These are phyloP conservation scores for Nasonia vitripennis DNA, from an alignment of 1,140 invertebrate genomes.

Conservation along the genomic window DNA sequence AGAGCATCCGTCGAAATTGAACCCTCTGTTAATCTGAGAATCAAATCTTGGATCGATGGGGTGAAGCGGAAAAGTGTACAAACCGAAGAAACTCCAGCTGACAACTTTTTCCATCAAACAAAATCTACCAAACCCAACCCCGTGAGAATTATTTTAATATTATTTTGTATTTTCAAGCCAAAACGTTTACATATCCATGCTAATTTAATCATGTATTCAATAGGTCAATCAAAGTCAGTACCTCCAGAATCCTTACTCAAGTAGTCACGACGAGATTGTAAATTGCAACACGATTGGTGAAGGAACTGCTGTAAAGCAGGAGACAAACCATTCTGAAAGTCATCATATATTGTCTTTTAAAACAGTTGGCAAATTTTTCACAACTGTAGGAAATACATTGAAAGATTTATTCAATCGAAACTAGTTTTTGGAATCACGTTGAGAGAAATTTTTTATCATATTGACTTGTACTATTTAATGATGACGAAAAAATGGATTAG, in stretches of 20 bases:
- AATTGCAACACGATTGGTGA: neutral
- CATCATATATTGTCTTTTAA: slow-evolving; percentile 45
- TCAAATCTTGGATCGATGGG: slow-evolving; percentile 35
- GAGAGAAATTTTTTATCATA: too few species aligned
- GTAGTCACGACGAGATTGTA: neutral
- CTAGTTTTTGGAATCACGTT: neutral
- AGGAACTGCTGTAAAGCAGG: neutral
- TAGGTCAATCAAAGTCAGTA: neutral
- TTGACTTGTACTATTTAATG: neutral
- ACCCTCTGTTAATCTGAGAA: slow-evolving; percentile 26
- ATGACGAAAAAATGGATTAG: neutral
- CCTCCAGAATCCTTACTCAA: neutral
- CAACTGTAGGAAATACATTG: slow-evolving; percentile 54
- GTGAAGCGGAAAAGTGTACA: slow-evolving; percentile 38
- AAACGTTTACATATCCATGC: neutral
- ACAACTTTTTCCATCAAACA: slow-evolving; percentile 41
- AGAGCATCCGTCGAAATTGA: slow-evolving; percentile 49
- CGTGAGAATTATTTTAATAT: slow-evolving; percentile 1
- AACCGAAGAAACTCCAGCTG: neutral
- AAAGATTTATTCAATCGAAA: slow-evolving; percentile 54
- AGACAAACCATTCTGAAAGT: neutral
- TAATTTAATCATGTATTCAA: neutral
- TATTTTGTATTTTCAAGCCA: neutral
- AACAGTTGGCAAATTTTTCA: slow-evolving; percentile 55
- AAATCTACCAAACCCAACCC: slow-evolving; percentile 33